Conservation (phyloP, 2,797 vertebrate genomes). For the Melanotaenia maccullochi region DNA sequence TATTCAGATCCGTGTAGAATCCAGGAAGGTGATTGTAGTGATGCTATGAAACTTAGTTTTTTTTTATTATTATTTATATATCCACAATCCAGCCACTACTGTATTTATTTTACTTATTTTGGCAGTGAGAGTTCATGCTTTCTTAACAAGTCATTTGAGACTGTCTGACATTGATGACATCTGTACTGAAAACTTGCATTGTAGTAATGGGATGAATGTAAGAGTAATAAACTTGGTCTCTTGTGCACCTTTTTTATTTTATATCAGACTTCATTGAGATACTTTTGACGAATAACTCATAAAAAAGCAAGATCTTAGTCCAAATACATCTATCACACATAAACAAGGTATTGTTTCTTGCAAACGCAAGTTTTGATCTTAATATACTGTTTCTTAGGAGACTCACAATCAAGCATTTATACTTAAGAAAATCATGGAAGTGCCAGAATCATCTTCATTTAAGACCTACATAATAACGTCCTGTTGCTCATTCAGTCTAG, state of each 20-base stretch:
- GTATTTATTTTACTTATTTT: background rate
- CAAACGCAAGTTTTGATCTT: too few relatives aligned
- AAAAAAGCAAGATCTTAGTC: background rate
- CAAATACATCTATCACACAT: background rate
- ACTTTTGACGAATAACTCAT: background rate
- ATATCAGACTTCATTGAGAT: background rate
- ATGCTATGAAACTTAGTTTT: background rate
- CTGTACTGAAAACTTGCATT: background rate
- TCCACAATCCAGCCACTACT: background rate
- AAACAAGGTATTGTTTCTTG: background rate
- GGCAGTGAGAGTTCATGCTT: too few relatives aligned
- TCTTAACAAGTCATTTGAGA: too few relatives aligned
- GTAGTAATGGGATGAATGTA: background rate
- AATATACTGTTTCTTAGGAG: too few relatives aligned
- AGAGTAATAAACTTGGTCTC: background rate
- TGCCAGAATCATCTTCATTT: too few relatives aligned
- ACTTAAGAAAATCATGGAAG: too few relatives aligned
- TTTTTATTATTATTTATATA: background rate
- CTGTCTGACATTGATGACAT: too few relatives aligned
- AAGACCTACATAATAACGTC: too few relatives aligned
- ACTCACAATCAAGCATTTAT: too few relatives aligned
- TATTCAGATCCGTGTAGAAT: background rate
- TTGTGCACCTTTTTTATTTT: background rate
- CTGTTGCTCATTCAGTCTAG: too few relatives aligned
- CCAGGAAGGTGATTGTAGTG: background rate